Evolutionary conservation across 2,888 invertebrate species (phyloP), one percentile per base, ranked within the genome.

Genomic region (Euplexia lucipara): DNA sequence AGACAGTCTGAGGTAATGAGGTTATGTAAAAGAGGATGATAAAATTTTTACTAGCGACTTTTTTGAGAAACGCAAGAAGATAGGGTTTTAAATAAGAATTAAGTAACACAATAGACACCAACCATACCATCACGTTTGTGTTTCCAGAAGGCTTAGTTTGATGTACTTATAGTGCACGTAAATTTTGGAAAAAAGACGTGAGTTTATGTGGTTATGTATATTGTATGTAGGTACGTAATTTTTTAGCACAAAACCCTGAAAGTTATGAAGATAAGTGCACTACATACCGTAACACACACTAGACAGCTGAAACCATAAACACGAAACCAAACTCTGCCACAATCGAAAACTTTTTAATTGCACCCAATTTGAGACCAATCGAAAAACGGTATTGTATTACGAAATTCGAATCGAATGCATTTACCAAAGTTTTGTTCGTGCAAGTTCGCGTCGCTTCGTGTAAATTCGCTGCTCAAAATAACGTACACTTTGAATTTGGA

Each of bases 301-400:
- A 48, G 62, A 67, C 62, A 16, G 47, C 49, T 63, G 1, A 73
- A 70, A 69, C 71, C 68, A 66, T 71, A 70, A 80, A 75, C 70
- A 70, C 77, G 59, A 80, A 60, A 66, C 59, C 57, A 52, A 74
- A 81, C 70, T 77, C 70, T 68, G 70, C 66, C 72, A 81, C 75
- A 81, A 84, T 78, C 70, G 37, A 72, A 90, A 93, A 94, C 92
- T 92, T 94, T 92, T 94, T 93, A 94, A 94, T 94, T 93, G 93
- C 90, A 89, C 84, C 80, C 88, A 91, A 90, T 90, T 90, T 85
- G 88, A 89, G 89, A 89, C 90, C 91, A 88, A 90, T 92, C 91
- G 88, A 90, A 92, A 92, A 85, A 87, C 87, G 90, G 92, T 92
- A 93, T 93, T 93, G 90, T 90, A 89, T 88, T 90, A 87, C 84